Evolutionary conservation across 2,113 vertebrate genomes (phyloP).

Genomic region (Crotalus tigris): DNA sequence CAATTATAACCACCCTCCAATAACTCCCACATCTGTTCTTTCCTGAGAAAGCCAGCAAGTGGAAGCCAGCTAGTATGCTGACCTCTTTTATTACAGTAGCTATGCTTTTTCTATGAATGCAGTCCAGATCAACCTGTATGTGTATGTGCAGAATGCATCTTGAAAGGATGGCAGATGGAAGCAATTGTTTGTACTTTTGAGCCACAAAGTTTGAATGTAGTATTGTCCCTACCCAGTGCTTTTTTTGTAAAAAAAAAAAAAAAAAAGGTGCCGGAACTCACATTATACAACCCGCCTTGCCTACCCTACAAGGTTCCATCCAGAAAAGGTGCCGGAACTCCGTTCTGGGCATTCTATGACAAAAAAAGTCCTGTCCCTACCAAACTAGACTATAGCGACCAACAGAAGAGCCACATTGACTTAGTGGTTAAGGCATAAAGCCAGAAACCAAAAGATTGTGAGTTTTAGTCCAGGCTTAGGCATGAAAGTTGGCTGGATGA

Average conservation of each 20-base stretch:
- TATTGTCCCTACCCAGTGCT: neutral
- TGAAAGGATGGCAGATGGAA: neutral
- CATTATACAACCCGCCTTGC: no score
- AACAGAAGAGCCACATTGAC: neutral
- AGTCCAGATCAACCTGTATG: neutral
- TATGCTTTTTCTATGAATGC: neutral
- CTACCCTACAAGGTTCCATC: no score
- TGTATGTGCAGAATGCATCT: neutral
- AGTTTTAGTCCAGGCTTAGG: neutral
- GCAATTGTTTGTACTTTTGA: neutral
- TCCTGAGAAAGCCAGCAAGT: neutral
- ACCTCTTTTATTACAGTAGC: neutral
- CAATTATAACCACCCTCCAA: neutral
- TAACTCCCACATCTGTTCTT: neutral
- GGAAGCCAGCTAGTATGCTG: neutral
- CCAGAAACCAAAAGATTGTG: neutral
- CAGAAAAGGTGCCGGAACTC: no score
- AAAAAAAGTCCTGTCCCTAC: no score
- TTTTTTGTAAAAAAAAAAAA: no score
- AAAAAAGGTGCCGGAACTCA: no score
- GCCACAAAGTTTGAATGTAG: neutral
- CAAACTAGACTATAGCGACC: no score
- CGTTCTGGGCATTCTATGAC: no score
- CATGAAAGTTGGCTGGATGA: neutral
- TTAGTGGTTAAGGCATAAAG: neutral